Evolutionary conservation across 2,888 invertebrate species (phyloP).

Genomic region (Hypomecis punctinalis): DNA sequence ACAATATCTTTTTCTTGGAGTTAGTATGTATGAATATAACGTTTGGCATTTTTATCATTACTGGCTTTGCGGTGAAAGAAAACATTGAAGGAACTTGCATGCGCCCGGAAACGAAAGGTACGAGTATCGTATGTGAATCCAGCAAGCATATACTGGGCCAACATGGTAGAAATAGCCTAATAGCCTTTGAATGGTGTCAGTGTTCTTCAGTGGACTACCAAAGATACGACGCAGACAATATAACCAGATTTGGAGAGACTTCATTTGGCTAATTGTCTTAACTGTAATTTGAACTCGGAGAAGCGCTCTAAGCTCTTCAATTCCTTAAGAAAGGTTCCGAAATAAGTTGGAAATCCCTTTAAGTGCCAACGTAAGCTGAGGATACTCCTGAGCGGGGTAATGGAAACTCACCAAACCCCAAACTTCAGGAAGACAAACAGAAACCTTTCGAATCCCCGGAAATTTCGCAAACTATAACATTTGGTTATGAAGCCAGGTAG

Average conservation of each 20-base stretch:
- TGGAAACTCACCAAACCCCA: constrained; percentile 37
- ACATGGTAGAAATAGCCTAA: too few relatives aligned
- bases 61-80: too few relatives aligned
- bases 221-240: too few relatives aligned
- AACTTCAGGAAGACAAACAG: constrained; percentile 34
- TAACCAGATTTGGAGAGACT: neutral
- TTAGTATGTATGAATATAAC: neutral
- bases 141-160: too few relatives aligned
- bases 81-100: too few relatives aligned
- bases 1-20: constrained; percentile 25
- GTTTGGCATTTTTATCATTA: too few relatives aligned
- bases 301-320: constrained; percentile 46
- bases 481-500: constrained; percentile 31
- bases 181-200: too few relatives aligned
- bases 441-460: constrained; percentile 25
- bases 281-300: constrained; percentile 44
- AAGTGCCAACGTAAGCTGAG: constrained; percentile 47
- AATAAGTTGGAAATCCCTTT: constrained; percentile 53
- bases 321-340: constrained; percentile 45
- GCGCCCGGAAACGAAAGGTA: too few relatives aligned
- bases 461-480: constrained; percentile 31
- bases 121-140: too few relatives aligned
- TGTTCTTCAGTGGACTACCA: too few relatives aligned
- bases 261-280: constrained; percentile 34
- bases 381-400: constrained; percentile 39